A percentile compares a stretch with the other conserved stretches of the same genome.
phyloP scores from a whole-genome alignment of 2,888 invertebrate species.

The Erynnis tages region DNA sequence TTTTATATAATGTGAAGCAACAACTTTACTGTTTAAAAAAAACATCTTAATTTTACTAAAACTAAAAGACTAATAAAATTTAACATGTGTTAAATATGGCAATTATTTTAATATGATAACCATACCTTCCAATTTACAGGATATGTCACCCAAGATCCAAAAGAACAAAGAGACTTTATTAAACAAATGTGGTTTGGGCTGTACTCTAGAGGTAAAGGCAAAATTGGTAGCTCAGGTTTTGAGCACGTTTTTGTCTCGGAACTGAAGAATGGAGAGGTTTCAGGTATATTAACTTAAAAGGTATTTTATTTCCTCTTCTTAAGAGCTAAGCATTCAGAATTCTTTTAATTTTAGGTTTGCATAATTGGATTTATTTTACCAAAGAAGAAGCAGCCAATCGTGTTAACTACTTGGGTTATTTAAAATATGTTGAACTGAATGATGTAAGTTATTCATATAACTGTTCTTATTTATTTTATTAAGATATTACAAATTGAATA shows the following conservation, averaged over 20 bases:
- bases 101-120: too few relatives aligned
- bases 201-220: conserved; percentile 90
- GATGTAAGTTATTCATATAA: not conserved
- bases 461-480: not conserved
- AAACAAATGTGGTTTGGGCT: conserved; percentile 90
- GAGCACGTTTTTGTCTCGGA: conserved; percentile 96
- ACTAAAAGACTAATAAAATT: too few relatives aligned
- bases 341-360: conserved; percentile 84
- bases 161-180: conserved; percentile 86
- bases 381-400: conserved; percentile 87
- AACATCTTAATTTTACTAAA: too few relatives aligned
- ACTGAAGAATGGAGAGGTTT: conserved; percentile 88
- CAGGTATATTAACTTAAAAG: conserved; percentile 58
- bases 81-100: too few relatives aligned
- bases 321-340: too few relatives aligned
- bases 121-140: conserved; percentile 60
- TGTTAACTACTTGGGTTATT: conserved; percentile 87
- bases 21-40: too few relatives aligned
- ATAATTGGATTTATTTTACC: conserved; percentile 95
- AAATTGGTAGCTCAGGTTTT: conserved; percentile 93
- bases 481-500: not conserved
- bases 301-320: too few relatives aligned
- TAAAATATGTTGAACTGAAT: conserved; percentile 4
- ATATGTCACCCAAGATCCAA: conserved; percentile 83
- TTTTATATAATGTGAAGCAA: not conserved